A percentile compares a stretch with the other conserved stretches of the same genome.
Evolutionary conservation across 1,140 invertebrate species (phyloP).

Genomic region (Papilio aristodemus): DNA sequence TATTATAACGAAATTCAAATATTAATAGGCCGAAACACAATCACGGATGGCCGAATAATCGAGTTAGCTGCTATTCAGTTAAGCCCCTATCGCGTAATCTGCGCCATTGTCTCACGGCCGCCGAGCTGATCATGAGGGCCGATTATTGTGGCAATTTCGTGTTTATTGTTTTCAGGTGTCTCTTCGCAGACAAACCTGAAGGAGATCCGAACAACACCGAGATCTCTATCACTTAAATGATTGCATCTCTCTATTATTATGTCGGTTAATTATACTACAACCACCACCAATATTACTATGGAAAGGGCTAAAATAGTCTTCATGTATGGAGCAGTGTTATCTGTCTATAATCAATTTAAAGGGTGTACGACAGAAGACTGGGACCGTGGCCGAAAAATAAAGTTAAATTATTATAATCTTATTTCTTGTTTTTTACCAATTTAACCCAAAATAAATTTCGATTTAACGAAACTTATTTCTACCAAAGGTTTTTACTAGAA

Average conservation of each 20-base stretch:
- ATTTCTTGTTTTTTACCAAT: too few relatives aligned
- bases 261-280: conserved; percentile 39
- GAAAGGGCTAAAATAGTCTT: neutral
- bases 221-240: conserved; percentile 48
- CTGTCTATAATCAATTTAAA: too few relatives aligned
- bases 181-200: conserved; percentile 57
- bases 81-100: conserved; percentile 76
- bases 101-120: conserved; percentile 73
- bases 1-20: conserved; percentile 79
- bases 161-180: conserved; percentile 78
- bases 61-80: conserved; percentile 76
- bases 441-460: too few relatives aligned
- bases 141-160: conserved; percentile 78
- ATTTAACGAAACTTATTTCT: too few relatives aligned
- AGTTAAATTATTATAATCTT: too few relatives aligned
- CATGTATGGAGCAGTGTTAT: too few relatives aligned
- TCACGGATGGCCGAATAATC: conserved; percentile 78
- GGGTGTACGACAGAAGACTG: too few relatives aligned
- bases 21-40: conserved; percentile 78
- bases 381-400: too few relatives aligned
- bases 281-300: neutral
- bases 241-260: conserved; percentile 49
- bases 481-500: too few relatives aligned
- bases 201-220: conserved; percentile 53
- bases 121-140: conserved; percentile 71